A percentile compares a stretch with the other conserved stretches of the same genome.
phyloP scores from a whole-genome alignment of 2,888 invertebrate species.

The Amiota minor region DNA sequence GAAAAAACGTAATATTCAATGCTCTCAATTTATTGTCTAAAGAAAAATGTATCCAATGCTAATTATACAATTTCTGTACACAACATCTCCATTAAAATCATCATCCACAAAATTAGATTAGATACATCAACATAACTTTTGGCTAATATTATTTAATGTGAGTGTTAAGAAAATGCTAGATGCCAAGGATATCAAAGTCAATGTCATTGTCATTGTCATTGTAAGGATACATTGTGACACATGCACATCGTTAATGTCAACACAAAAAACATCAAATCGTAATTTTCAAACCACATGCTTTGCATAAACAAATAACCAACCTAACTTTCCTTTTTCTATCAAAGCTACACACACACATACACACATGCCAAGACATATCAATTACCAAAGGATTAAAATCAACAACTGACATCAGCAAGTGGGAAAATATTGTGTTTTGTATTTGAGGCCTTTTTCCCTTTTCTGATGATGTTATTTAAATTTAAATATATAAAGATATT shows the following conservation, averaged over 20 bases:
- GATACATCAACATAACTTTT: no score
- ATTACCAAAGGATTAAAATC: slow-evolving; percentile 13
- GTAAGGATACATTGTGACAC: no score
- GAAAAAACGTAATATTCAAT: no score
- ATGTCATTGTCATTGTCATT: not conserved
- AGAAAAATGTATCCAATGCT: no score
- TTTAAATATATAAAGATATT: not conserved
- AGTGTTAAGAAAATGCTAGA: not conserved
- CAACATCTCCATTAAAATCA: no score
- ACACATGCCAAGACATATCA: slow-evolving; percentile 7
- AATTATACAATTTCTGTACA: no score
- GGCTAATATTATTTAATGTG: no score
- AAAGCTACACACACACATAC: no score
- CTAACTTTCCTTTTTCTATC: not conserved
- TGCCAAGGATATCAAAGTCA: not conserved
- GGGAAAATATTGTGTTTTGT: not conserved
- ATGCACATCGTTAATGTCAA: slow-evolving; percentile 20
- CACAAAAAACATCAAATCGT: slow-evolving; percentile 6
- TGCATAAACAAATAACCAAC: not conserved
- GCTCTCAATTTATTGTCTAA: no score
- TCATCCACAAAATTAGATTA: no score
- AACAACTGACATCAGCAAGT: not conserved
- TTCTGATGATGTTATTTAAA: not conserved
- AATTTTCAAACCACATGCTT: slow-evolving; percentile 13
- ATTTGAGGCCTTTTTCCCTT: not conserved